Percentiles rank a stretch among this genome's conserved stretches.
Evolutionary conservation across 2,888 invertebrate genomes (phyloP).

Genomic region (Blera fallax): DNA sequence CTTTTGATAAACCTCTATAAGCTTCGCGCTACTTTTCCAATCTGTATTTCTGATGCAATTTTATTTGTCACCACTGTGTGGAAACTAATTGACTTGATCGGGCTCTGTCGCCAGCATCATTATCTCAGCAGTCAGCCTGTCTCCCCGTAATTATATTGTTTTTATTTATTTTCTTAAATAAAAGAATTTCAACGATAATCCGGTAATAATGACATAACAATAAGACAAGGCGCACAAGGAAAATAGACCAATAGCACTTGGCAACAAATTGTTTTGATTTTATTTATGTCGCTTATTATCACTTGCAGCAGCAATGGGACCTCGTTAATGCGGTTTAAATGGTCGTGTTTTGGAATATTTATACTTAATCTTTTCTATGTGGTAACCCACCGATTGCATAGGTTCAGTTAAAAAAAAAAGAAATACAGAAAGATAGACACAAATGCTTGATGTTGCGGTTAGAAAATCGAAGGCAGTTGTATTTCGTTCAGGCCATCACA

Average conservation of each 20-base stretch:
- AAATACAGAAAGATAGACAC: not conserved
- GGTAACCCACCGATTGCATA: constrained; percentile 7
- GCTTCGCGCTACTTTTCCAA: not conserved
- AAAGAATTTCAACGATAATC: not conserved
- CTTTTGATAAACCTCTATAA: not conserved
- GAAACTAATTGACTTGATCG: not conserved
- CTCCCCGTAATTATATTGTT: not conserved
- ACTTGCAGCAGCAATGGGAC: not conserved
- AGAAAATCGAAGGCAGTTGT: not conserved
- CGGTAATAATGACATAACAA: not conserved
- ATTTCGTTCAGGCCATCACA: not conserved
- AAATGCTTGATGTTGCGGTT: not conserved
- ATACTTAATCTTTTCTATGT: constrained; percentile 7
- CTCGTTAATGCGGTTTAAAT: constrained; percentile 33
- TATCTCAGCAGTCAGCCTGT: constrained; percentile 4
- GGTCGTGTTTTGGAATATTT: constrained; percentile 28
- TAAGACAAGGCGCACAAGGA: not conserved
- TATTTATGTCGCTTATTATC: constrained; percentile 25
- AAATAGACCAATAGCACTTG: not conserved
- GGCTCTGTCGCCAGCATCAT: not conserved
- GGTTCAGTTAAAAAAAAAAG: not conserved
- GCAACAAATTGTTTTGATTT: constrained; percentile 26
- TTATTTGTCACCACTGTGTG: not conserved
- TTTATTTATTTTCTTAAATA: not conserved
- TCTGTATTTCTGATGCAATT: not conserved